These are phyloP conservation scores for Harpalus rubripes DNA, from an alignment of 2,888 invertebrate species.

Conservation along the genomic window DNA sequence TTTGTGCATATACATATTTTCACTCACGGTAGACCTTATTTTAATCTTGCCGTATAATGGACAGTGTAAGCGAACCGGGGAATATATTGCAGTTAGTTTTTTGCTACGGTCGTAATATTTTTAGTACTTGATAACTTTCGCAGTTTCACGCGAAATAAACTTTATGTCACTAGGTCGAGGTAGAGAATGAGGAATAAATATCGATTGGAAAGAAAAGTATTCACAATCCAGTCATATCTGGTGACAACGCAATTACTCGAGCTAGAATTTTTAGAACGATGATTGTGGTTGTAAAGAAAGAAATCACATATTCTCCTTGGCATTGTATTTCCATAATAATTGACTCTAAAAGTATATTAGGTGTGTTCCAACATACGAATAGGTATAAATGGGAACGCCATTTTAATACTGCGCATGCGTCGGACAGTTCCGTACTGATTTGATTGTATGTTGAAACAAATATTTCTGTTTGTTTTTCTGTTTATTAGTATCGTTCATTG, in stretches of 20 bases:
- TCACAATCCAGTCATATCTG: neutral
- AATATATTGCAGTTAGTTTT: constrained; percentile 30
- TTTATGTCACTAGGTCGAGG: constrained; percentile 15
- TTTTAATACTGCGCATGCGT: too few relatives aligned
- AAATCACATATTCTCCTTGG: too few relatives aligned
- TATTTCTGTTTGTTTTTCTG: too few relatives aligned
- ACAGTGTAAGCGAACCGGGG: neutral
- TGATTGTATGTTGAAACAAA: too few relatives aligned
- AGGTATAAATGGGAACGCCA: too few relatives aligned
- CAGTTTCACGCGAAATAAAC: constrained; percentile 50
- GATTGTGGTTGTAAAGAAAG: too few relatives aligned
- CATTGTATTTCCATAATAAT: too few relatives aligned
- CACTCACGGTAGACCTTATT: constrained; percentile 2
- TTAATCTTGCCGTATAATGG: constrained; percentile 6
- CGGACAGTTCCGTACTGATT: too few relatives aligned
- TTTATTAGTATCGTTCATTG: too few relatives aligned
- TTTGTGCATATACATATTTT: constrained; percentile 40
- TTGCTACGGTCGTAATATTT: constrained; percentile 34
- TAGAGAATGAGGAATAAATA: constrained; percentile 12
- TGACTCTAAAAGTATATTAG: too few relatives aligned
- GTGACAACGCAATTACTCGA: neutral
- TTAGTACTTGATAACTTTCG: constrained; percentile 30
- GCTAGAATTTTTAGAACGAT: too few relatives aligned
- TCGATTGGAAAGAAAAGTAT: constrained; percentile 6
- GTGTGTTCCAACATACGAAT: too few relatives aligned